These are phyloP conservation scores for Coregonus clupeaformis DNA, from an alignment of 2,113 vertebrate genomes.

Conservation along the genomic window DNA sequence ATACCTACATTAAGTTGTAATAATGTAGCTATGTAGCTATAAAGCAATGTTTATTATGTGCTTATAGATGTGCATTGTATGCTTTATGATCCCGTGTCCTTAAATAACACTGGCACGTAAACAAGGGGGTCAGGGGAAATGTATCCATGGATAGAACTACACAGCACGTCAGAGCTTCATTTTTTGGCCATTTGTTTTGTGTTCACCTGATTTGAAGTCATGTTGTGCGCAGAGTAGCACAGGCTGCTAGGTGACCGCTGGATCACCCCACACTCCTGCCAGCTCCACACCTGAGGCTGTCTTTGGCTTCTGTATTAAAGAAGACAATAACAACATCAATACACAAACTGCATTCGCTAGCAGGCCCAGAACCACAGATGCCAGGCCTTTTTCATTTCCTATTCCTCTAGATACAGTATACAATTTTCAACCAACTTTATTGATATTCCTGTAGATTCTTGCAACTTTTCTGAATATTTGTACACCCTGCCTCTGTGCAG, in stretches of 20 bases:
- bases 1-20: too few relatives aligned
- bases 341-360: background rate
- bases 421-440: background rate
- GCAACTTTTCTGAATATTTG: background rate
- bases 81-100: too few relatives aligned
- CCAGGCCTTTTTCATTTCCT: background rate
- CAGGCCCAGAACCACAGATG: background rate
- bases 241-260: constrained; percentile 24
- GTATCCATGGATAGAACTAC: background rate
- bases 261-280: constrained; percentile 13
- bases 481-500: background rate
- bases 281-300: constrained; percentile 26
- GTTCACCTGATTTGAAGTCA: constrained; percentile 28
- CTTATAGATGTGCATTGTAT: too few relatives aligned
- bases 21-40: too few relatives aligned
- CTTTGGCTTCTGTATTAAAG: constrained; percentile 19
- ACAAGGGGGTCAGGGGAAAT: too few relatives aligned
- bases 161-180: constrained; percentile 9
- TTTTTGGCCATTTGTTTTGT: constrained; percentile 25
- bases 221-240: constrained; percentile 26
- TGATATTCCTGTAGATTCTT: background rate
- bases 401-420: background rate
- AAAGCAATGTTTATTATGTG: too few relatives aligned
- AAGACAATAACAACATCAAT: constrained; percentile 1
- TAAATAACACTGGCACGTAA: too few relatives aligned